These are phyloP conservation scores for Chironomus tepperi DNA, from an alignment of 1,140 invertebrate genomes.

Conservation along the genomic window DNA sequence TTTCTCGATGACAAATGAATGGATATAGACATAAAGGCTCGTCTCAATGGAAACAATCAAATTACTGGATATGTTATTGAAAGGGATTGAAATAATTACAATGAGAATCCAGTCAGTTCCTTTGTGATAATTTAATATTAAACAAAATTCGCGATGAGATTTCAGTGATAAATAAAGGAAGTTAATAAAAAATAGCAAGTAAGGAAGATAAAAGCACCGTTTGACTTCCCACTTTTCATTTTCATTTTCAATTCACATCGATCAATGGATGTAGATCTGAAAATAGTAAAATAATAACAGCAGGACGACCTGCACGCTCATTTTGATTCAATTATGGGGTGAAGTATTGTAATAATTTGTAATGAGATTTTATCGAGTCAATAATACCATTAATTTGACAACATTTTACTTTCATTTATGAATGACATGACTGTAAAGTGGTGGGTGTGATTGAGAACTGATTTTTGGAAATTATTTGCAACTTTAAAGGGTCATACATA, in stretches of 20 bases:
- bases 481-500: no score
- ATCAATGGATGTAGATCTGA: neutral
- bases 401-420: neutral
- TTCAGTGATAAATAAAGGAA: no score
- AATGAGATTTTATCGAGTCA: constrained; percentile 8
- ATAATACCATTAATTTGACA: constrained; percentile 10
- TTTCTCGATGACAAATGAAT: no score
- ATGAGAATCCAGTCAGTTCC: neutral
- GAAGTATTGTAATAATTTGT: neutral
- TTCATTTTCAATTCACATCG: neutral
- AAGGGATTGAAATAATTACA: neutral
- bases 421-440: neutral
- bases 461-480: neutral
- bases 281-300: neutral
- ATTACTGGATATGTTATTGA: no score
- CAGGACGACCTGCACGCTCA: neutral
- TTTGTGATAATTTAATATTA: neutral
- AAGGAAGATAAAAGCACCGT: neutral
- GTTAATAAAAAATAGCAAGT: neutral
- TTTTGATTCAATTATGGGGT: constrained; percentile 11
- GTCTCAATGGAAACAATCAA: neutral
- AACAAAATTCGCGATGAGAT: neutral
- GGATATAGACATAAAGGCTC: neutral
- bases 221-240: constrained; percentile 4
- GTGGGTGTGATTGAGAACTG: neutral